Evolutionary conservation across 2,888 invertebrate genomes (phyloP).

Genomic region (Melinaea menophilus): DNA sequence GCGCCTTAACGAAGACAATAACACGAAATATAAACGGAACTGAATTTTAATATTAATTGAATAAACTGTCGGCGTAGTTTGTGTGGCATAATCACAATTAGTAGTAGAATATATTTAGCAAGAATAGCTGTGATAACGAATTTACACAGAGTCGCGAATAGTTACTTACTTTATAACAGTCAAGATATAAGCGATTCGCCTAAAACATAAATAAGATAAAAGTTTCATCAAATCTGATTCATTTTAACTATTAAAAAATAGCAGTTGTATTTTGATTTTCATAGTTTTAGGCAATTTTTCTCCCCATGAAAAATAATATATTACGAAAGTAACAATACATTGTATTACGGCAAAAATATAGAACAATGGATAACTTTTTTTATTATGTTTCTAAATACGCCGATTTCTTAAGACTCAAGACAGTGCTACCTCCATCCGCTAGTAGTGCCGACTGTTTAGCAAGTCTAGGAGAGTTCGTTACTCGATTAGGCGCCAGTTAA

Average conservation of each 20-base stretch:
- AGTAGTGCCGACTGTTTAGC: conserved; percentile 61
- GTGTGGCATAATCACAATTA: conserved; percentile 62
- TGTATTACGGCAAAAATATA: too few species aligned
- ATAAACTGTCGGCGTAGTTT: conserved; percentile 44
- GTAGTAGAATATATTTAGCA: conserved; percentile 66
- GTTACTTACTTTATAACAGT: conserved; percentile 38
- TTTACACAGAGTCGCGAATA: conserved; percentile 66
- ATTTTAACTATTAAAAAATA: too few species aligned
- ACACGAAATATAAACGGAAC: conserved; percentile 33
- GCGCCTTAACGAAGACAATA: conserved; percentile 24
- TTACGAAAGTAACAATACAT: too few species aligned
- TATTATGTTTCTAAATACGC: neutral
- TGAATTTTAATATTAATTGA: conserved; percentile 40
- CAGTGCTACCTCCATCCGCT: conserved; percentile 27
- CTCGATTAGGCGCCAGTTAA: conserved; percentile 59
- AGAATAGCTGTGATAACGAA: conserved; percentile 72
- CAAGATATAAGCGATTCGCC: conserved; percentile 31
- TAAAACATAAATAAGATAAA: neutral
- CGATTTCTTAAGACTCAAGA: neutral
- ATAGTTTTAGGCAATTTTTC: too few species aligned
- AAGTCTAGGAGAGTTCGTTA: conserved; percentile 56
- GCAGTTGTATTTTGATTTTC: neutral
- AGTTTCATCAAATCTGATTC: neutral
- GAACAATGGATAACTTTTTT: neutral
- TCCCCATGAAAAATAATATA: too few species aligned